These are phyloP conservation scores for Oreotragus oreotragus DNA, from an alignment of 2,113 vertebrate species.

Conservation along the genomic window DNA sequence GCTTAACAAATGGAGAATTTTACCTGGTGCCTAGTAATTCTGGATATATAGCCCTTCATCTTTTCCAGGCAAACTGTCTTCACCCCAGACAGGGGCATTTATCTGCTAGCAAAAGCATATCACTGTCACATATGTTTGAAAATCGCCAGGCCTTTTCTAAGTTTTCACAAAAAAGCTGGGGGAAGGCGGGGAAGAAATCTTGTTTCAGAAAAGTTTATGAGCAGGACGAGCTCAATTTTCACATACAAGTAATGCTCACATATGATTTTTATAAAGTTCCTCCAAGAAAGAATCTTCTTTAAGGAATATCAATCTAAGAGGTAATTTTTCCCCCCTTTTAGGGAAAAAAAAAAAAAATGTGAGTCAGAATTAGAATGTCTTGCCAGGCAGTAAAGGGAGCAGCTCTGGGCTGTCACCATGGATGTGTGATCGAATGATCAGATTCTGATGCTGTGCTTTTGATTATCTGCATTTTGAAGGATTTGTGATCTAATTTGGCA, in stretches of 20 bases:
- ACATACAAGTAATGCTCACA: slow-evolving; percentile 19
- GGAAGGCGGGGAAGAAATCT: background rate
- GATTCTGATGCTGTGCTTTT: slow-evolving; percentile 33
- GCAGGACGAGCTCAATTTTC: slow-evolving; percentile 10
- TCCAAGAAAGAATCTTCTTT: slow-evolving; percentile 2
- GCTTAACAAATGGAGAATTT: slow-evolving; percentile 15
- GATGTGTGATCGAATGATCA: background rate
- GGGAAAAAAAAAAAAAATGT: background rate
- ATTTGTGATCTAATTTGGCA: slow-evolving; percentile 59
- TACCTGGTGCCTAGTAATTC: slow-evolving; percentile 23
- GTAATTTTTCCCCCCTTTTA: slow-evolving; percentile 10
- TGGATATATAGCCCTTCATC: background rate
- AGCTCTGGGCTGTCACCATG: background rate
- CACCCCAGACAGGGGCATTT: slow-evolving; percentile 17
- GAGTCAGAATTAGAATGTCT: slow-evolving; percentile 24
- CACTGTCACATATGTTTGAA: slow-evolving; percentile 47
- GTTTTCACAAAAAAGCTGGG: background rate
- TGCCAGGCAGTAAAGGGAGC: background rate
- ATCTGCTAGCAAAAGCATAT: slow-evolving; percentile 38
- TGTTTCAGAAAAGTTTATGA: slow-evolving; percentile 45
- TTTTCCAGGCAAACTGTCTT: slow-evolving; percentile 46
- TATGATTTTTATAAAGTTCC: slow-evolving; percentile 27
- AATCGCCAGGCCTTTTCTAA: slow-evolving; percentile 33
- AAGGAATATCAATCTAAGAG: background rate
- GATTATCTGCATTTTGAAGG: slow-evolving; percentile 61